Evolutionary conservation across 2,797 vertebrate genomes (phyloP).

Genomic region (Lacerta bilineata): DNA sequence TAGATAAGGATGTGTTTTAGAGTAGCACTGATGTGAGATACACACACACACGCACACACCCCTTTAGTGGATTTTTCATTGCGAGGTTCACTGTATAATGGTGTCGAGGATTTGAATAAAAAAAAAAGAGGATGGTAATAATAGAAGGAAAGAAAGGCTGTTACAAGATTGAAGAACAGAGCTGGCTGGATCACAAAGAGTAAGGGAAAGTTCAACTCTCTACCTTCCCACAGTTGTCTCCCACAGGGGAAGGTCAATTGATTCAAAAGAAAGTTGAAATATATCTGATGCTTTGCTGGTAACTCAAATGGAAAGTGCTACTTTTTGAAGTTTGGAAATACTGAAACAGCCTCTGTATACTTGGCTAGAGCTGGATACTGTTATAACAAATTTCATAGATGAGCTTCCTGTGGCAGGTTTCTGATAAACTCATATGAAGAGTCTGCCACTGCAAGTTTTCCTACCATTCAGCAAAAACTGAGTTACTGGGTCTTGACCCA

Average conservation of each 20-base stretch:
- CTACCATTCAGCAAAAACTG: constrained; percentile 12
- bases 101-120: neutral
- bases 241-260: constrained; percentile 1
- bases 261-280: constrained; percentile 38
- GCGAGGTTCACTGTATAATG: constrained; percentile 1
- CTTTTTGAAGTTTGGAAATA: constrained; percentile 21
- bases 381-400: neutral
- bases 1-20: constrained; percentile 12
- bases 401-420: neutral
- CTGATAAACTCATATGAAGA: constrained; percentile 12
- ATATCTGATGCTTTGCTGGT: neutral
- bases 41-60: neutral
- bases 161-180: neutral
- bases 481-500: neutral
- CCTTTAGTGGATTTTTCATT: constrained; percentile 24
- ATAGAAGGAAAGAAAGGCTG: neutral
- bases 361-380: constrained; percentile 2
- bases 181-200: constrained; percentile 29
- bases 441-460: neutral
- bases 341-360: constrained; percentile 4
- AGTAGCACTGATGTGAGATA: neutral
- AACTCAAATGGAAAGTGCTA: constrained; percentile 25
- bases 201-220: neutral
- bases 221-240: neutral
- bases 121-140: neutral